A percentile compares a stretch with the other conserved stretches of the same genome.
phyloP scores from a whole-genome alignment of 2,113 vertebrate genomes.

The Pterocles orientalis region DNA sequence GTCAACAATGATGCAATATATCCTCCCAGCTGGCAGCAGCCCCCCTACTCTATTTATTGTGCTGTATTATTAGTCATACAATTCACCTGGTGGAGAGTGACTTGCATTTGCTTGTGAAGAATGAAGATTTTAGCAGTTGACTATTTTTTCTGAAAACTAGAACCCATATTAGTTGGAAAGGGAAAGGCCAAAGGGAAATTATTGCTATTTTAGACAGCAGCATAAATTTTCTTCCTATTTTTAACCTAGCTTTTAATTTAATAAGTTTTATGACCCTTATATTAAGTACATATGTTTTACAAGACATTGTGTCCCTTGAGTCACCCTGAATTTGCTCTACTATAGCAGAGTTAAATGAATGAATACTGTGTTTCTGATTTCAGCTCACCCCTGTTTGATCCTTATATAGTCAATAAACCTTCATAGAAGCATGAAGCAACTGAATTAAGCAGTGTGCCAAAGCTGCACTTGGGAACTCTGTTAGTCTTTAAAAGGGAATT shows the following conservation, averaged over 20 bases:
- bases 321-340: slow-evolving; percentile 88
- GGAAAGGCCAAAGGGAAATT: slow-evolving; percentile 84
- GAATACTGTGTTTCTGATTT: slow-evolving; percentile 79
- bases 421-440: slow-evolving; percentile 18
- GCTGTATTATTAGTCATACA: neutral
- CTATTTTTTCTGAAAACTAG: slow-evolving; percentile 24
- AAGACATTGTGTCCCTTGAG: slow-evolving; percentile 91
- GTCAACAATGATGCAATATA: neutral
- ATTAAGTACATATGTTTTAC: slow-evolving; percentile 99
- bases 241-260: slow-evolving; percentile 98
- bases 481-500: slow-evolving; percentile 48
- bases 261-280: slow-evolving; percentile 96
- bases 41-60: neutral
- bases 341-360: slow-evolving; percentile 77
- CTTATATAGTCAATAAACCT: slow-evolving; percentile 64
- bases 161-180: slow-evolving; percentile 70
- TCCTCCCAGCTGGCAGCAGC: neutral
- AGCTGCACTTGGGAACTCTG: neutral
- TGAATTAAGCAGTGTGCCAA: slow-evolving; percentile 47
- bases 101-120: slow-evolving; percentile 48
- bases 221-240: slow-evolving; percentile 97
- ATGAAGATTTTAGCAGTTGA: slow-evolving; percentile 57
- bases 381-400: slow-evolving; percentile 72
- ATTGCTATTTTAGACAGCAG: slow-evolving; percentile 86
- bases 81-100: neutral